Conservation (phyloP, 2,888 invertebrate species). For the Hedya salicella region DNA sequence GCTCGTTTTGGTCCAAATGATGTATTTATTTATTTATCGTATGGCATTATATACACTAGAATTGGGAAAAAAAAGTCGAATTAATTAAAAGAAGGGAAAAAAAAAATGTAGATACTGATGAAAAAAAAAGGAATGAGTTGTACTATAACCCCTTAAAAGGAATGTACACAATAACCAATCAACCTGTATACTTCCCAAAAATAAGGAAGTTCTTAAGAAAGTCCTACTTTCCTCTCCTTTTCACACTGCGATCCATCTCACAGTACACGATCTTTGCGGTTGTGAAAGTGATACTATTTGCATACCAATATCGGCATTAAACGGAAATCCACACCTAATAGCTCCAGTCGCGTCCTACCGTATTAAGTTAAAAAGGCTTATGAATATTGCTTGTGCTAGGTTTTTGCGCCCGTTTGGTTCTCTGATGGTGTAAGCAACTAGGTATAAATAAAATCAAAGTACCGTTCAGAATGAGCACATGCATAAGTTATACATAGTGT, state of each 20-base stretch:
- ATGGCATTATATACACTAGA: too few relatives aligned
- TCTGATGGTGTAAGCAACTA: not conserved
- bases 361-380: not conserved
- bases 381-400: not conserved
- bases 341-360: conserved; percentile 13
- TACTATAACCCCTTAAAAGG: too few relatives aligned
- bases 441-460: conserved; percentile 19
- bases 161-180: too few relatives aligned
- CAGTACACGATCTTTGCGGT: conserved; percentile 1
- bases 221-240: not conserved
- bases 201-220: too few relatives aligned
- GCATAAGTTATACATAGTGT: not conserved
- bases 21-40: too few relatives aligned
- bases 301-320: conserved; percentile 26
- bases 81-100: too few relatives aligned
- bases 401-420: not conserved
- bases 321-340: conserved; percentile 31
- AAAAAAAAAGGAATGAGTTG: too few relatives aligned
- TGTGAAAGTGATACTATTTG: conserved; percentile 36
- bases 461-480: conserved; percentile 10
- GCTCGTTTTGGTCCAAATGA: too few relatives aligned
- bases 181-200: too few relatives aligned
- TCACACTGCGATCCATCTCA: conserved; percentile 1
- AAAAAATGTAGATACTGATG: too few relatives aligned
- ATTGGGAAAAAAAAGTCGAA: too few relatives aligned